Percentiles rank a stretch among this genome's conserved stretches.
These are phyloP conservation scores for human DNA, from an alignment of 2,113 vertebrate species.

Conservation along the genomic window GRCh38 chr11:61284501-61285000, in stretches of 20 bases:
- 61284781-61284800: neutral
- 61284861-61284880: too few species aligned
- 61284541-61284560: neutral
- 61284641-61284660: neutral
- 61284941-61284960: neutral
- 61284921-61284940: too few species aligned
- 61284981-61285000: neutral
- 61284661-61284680: neutral
- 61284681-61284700: neutral
- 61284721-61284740: neutral
- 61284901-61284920: too few species aligned
- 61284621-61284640: neutral
- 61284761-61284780: neutral
- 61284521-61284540: neutral
- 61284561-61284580: too few species aligned
- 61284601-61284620: neutral
- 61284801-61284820: too few species aligned
- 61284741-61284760: neutral
- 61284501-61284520: neutral
- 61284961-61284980: too few species aligned
- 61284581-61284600: neutral
- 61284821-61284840: too few species aligned
- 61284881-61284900: too few species aligned
- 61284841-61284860: too few species aligned
- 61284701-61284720: neutral